These are phyloP conservation scores for Argyresthia albistria DNA, from an alignment of 2,888 invertebrate species.

Conservation along the genomic window DNA sequence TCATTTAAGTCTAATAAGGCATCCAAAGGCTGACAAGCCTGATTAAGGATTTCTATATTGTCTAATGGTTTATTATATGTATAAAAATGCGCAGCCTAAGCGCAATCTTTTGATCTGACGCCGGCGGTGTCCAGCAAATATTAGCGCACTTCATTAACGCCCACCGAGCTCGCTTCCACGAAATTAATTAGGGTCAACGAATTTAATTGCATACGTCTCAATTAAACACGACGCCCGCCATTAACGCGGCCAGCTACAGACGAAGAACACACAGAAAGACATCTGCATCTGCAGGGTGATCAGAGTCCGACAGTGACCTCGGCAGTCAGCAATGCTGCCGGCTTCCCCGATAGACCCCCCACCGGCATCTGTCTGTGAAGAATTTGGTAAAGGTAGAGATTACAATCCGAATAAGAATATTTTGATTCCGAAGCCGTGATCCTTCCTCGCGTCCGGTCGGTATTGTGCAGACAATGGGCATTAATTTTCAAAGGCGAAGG, in stretches of 20 bases:
- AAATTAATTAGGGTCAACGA: conserved; percentile 68
- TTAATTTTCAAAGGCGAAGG: conserved; percentile 61
- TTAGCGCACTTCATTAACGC: conserved; percentile 60
- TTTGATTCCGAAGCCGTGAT: conserved; percentile 2
- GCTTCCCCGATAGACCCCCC: not conserved
- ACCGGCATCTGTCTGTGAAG: not conserved
- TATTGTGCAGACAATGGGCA: conserved; percentile 49
- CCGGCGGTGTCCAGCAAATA: conserved; percentile 37
- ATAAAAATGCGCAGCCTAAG: too few species aligned
- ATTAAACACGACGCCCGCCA: conserved; percentile 40
- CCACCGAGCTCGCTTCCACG: conserved; percentile 56
- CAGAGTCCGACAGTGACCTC: too few species aligned
- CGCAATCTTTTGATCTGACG: conserved; percentile 12
- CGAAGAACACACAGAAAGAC: not conserved
- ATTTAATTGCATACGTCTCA: conserved; percentile 65
- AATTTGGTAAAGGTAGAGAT: conserved; percentile 4
- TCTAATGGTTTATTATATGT: too few species aligned
- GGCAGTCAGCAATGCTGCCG: not conserved
- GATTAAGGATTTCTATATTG: too few species aligned
- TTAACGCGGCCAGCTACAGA: not conserved
- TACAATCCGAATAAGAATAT: conserved; percentile 4
- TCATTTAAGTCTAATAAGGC: too few species aligned
- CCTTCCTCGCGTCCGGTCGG: conserved; percentile 21
- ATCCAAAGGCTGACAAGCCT: too few species aligned
- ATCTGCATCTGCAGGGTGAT: not conserved